Evolutionary conservation across 2,888 invertebrate genomes (phyloP), one percentile per base, ranked within the genome.

Genomic region (Sinodicranocentrus sp.): DNA sequence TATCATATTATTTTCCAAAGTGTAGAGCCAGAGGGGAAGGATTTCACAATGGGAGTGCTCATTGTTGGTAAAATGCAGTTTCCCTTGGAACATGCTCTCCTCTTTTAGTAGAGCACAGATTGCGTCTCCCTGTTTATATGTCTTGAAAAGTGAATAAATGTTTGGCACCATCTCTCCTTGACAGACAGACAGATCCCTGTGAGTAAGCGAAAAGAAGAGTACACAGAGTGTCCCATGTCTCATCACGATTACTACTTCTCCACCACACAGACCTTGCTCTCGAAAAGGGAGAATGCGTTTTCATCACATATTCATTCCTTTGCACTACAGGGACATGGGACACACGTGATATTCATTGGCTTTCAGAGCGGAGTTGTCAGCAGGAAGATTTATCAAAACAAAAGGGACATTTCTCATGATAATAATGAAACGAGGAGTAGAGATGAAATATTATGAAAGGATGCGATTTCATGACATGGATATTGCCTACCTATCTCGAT

Each of bases 361-460:
- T 63, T 54, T 76, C 3, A 39, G 13, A 76, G 71, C 48, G 28
- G 82, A 78, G 70, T 83, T 87, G 87, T 87, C 87, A 86, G 17
- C 71, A 82, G 82, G 76, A 80, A 85, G 84, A 86, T 87, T 86
- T 87, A 86, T 87, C 87, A 87, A 87, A 87, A 87, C 86, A 87
- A 87, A 86, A 83, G 80, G 77, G 68, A 83, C 75, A 86, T 86
- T 86, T 86, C 82, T 86, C 83, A 82, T 79, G 54, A 67, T 71
- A 28, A 61, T 84, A 85, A 85, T 85, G 85, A 85, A 86, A 75
- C 19, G 70, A 80, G 73, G 67, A 82, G 80, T 71, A 72, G 79
- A 70, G 63, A 84, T 84, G 86, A 86, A 86, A 82, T 86, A 86
- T 33, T n/a, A n/a, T 86, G 86, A 82, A 72, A 82, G 80, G 71